Base-by-base conservation (phyloP, 2,113 vertebrate species). In the Gallinago media region DNA sequence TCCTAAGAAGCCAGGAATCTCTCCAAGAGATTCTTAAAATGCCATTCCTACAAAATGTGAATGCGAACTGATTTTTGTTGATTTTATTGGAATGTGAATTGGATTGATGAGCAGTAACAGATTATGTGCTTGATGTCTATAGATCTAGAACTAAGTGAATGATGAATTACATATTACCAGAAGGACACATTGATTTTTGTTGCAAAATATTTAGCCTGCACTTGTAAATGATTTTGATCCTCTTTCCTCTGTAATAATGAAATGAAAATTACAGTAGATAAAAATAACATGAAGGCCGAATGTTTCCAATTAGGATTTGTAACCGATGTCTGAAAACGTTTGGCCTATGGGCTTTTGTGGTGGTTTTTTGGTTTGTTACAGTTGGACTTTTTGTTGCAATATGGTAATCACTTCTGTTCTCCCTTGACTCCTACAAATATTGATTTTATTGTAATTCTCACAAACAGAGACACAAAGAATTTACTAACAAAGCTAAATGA, bases 1-100 rank as follows among this genome's bases (percentile, higher is more conserved):
- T 95, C 49, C 58, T 88, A 62, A 79, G 62, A 83, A 54, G n/a
- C 31, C n/a, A 62, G 55, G 44, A 77, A 55, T 50, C 20, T 90
- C 71, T 88, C 31, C 17, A 88, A 85, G 59, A 94, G 67, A 73
- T 90, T 85, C 56, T 62, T 85, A 83, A 93, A 85, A 90, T 85
- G 44, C 54, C 50, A 54, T 77, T 95, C 22, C 54, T 74, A 34
- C 31, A 74, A 88, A 93, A 84, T 62, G 13, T 46, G 42, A 92
- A 77, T 49, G 44, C 12, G 54, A 75, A 76, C 7, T 20, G 40
- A 20, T 62, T 92, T 85, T 87, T 49, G 8, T 59, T 87, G 16
- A 12, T 68, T 89, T 58, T 70, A 50, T 32, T 93, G 67, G 58
- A 88, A 54, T 70, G 19, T 62, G 71, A 76, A 54, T 63, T 58